Evolutionary conservation across 2,113 vertebrate species (phyloP), one percentile per base, ranked within the genome.

Genomic region (Lutjanus erythropterus): DNA sequence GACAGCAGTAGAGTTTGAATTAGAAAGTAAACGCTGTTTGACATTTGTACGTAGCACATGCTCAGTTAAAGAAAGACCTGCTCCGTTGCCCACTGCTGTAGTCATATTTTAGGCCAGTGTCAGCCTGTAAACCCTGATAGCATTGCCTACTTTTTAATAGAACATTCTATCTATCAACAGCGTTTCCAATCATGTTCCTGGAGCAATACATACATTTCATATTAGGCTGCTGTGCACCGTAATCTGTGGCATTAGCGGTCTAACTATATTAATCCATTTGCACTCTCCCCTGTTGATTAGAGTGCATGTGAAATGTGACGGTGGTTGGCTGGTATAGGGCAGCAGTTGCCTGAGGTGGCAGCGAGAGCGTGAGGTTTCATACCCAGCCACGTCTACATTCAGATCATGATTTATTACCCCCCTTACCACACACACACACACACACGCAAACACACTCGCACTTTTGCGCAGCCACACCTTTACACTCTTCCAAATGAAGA

Each of bases 211-310:
- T 87, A 86, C 82, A 88, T 92, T 90, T 91, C 65, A 84, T 81
- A 90, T 81, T 71, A 84, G 70, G 82, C 81, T 65, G 82, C 75
- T n/a, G 78, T 79, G 79, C 82, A 64, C 82, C 0, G 46, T 92
- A 91, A 92, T 88, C 90, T 86, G 76, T 87, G 84, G 82, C 85
- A 92, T 91, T 93, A 91, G 81, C 56, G 44, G 68, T 88, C 90
- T 83, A 85, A 92, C 91, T 78, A 78, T 86, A 93, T 93, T 93
- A 93, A 93, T 93, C 90, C 90, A 88, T 92, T 92, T 93, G 89
- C 89, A 93, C 93, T 91, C 92, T 91, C 89, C 87, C 88, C 91
- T 89, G 92, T 89, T 94, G 93, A 93, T 92, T 94, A 94, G 85
- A 88, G 82, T 23, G 84, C 75, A 61, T 88, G 91, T 89, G 91